Percentiles rank a stretch among this genome's conserved stretches.
Conservation (phyloP, 2,113 vertebrate species). For the Gymnocephalus cernua region DNA sequence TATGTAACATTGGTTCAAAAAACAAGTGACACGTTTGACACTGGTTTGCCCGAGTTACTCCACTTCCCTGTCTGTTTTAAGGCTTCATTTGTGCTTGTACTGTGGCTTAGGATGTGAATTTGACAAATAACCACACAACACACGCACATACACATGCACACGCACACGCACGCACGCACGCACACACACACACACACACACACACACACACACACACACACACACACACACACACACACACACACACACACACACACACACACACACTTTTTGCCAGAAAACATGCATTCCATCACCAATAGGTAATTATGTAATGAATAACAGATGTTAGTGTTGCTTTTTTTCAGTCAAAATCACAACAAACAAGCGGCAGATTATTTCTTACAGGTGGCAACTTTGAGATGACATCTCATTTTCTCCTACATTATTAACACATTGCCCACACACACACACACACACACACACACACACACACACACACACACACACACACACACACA, state of each 20-base stretch:
- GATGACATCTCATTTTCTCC: conserved; percentile 19
- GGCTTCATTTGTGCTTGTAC: neutral
- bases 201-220: no score
- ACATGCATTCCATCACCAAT: neutral
- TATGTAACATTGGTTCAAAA: neutral
- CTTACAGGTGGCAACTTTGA: neutral
- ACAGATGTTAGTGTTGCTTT: neutral
- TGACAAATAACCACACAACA: neutral
- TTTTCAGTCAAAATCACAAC: neutral
- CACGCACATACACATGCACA: no score
- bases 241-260: neutral
- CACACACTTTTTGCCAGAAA: neutral
- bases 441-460: conserved; percentile 5
- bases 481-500: no score
- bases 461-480: no score
- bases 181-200: no score
- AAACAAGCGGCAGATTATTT: neutral
- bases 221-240: neutral
- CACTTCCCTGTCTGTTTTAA: neutral
- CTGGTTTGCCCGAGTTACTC: neutral
- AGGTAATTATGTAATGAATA: neutral
- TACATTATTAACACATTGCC: conserved; percentile 41
- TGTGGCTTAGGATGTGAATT: neutral
- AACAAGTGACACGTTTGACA: neutral
- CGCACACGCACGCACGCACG: no score